Evolutionary conservation across 2,888 invertebrate species (phyloP).

Genomic region (Pristionchus arcanus): DNA sequence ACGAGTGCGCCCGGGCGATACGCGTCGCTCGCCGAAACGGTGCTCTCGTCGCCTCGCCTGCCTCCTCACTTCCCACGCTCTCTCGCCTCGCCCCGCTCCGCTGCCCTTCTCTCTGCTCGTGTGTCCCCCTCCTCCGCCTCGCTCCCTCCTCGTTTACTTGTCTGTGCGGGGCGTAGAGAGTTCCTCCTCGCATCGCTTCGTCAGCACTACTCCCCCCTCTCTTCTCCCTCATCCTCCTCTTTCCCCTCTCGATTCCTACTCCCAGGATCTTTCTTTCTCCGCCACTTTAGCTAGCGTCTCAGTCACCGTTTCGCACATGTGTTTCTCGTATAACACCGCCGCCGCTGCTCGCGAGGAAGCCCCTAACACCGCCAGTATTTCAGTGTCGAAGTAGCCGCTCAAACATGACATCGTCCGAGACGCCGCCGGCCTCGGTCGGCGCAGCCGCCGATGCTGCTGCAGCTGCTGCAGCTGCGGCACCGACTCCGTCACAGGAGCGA

Average conservation of each 20-base stretch:
- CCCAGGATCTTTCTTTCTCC: not conserved
- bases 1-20: not conserved
- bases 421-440: not conserved
- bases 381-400: constrained; percentile 11
- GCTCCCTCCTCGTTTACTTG: not conserved
- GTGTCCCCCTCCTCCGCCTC: not conserved
- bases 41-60: constrained; percentile 9
- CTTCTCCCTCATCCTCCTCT: not conserved
- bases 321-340: not conserved
- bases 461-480: not conserved
- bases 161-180: constrained; percentile 1
- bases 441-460: not conserved
- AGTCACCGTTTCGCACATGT: not conserved
- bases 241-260: not conserved
- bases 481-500: not conserved
- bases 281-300: not conserved
- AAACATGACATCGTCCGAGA: constrained; percentile 3
- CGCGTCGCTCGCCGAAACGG: not conserved
- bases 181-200: not conserved
- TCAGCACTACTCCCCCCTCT: not conserved
- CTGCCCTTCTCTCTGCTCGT: not conserved
- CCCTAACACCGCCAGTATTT: not conserved
- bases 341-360: not conserved
- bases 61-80: not conserved
- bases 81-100: not conserved